Base-by-base conservation (phyloP, 2,888 invertebrate genomes). In the Rotaria socialis region DNA sequence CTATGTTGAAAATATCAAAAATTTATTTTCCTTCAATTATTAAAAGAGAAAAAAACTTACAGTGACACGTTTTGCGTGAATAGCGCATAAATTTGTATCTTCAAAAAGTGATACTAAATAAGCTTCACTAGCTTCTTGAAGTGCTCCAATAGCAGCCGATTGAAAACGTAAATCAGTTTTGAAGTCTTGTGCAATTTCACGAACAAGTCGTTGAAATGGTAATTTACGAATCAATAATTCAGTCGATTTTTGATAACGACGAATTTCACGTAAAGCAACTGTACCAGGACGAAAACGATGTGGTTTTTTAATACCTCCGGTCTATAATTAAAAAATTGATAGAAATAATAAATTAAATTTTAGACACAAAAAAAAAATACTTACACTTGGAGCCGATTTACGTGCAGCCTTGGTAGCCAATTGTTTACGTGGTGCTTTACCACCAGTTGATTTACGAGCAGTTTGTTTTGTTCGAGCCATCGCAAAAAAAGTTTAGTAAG, bases 161-260 rank as follows among this genome's bases (percentile, higher is more conserved):
- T 96, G 96, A 93, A 96, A 96, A 92, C 96, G 95, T 89, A 96
- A 93, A 92, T 96, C 96, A 89, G 96, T 96, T 92, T 96, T 96
- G 94, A 96, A 96, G 92, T 97, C 96, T 91, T 96, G 96, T 5
- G 96, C 96, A 90, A 96, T 96, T 94, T 96, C 96, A 94, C 96
- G 94, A 89, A 96, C 96, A 90, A 96, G 93, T 89, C 96, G 95
- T 92, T 96, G 96, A 94, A 97, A 96, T 10, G 96, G 96, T 92
- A 96, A 93, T 92, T 96, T 96, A 90, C 96, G 94, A 93, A 96
- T 96, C 89, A 96, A 93, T 94, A 96, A 93, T 92, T 97, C 96
- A 11, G 96, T 96, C 0, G 95, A 95, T 91, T 96, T 96, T 92
- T 97, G 96, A 92, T 96, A 97, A 92, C 96, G 94, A 93, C 96